Percentiles rank a stretch among this genome's conserved stretches.
Conservation (phyloP, 2,888 invertebrate species). For the Diogma glabrata region DNA sequence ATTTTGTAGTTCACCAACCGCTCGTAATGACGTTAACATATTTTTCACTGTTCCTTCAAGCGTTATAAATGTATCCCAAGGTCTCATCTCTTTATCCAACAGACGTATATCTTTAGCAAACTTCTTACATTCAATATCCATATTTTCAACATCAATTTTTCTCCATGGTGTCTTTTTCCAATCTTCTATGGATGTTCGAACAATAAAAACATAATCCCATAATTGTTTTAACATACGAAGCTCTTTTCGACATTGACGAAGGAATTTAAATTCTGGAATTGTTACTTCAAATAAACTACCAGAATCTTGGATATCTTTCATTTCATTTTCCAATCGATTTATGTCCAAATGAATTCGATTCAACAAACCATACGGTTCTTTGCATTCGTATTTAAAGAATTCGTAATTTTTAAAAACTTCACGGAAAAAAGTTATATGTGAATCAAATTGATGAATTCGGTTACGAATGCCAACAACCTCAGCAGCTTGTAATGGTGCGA, state of each 20-base stretch:
- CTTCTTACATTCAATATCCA: constrained; percentile 97
- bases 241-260: constrained; percentile 87
- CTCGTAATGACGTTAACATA: constrained; percentile 87
- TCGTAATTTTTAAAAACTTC: constrained; percentile 75
- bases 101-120: constrained; percentile 89
- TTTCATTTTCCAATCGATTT: constrained; percentile 68
- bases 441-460: constrained; percentile 76
- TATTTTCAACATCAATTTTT: constrained; percentile 93
- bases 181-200: constrained; percentile 82
- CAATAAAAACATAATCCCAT: constrained; percentile 90
- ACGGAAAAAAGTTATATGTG: constrained; percentile 68
- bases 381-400: constrained; percentile 65
- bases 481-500: constrained; percentile 86
- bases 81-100: constrained; percentile 90
- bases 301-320: constrained; percentile 75
- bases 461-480: constrained; percentile 86
- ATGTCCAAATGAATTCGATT: constrained; percentile 71
- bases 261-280: constrained; percentile 85
- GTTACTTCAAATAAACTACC: constrained; percentile 91
- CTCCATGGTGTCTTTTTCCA: constrained; percentile 98
- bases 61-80: constrained; percentile 82
- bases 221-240: constrained; percentile 81
- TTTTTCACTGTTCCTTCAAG: constrained; percentile 90
- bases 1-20: constrained; percentile 92
- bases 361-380: constrained; percentile 59